These are phyloP conservation scores for Eretmocerus hayati DNA, from an alignment of 2,888 invertebrate genomes.

Conservation along the genomic window DNA sequence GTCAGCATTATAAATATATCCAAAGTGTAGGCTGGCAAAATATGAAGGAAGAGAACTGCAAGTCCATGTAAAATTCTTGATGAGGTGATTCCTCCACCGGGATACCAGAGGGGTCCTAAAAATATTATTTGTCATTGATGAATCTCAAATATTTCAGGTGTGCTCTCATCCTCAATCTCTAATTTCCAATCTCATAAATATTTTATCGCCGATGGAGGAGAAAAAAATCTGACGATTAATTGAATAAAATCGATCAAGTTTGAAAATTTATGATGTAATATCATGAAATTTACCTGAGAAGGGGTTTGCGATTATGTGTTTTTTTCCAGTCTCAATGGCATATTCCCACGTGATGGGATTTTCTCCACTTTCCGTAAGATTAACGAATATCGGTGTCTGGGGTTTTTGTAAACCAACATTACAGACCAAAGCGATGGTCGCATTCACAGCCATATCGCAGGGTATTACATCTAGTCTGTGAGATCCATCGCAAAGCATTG, in stretches of 20 bases:
- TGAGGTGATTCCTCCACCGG: constrained; percentile 64
- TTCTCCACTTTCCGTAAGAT: constrained; percentile 69
- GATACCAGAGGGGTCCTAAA: constrained; percentile 42
- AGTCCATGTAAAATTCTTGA: constrained; percentile 60
- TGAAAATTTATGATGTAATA: too few relatives aligned
- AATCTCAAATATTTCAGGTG: neutral
- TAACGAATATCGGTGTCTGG: constrained; percentile 58
- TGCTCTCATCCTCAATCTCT: neutral
- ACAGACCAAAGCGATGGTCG: constrained; percentile 69
- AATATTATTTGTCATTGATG: neutral
- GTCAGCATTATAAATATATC: constrained; percentile 61
- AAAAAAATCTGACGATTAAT: too few relatives aligned
- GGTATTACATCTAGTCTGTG: constrained; percentile 66
- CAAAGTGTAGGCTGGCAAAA: constrained; percentile 70
- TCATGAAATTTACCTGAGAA: constrained; percentile 40
- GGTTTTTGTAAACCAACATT: constrained; percentile 49
- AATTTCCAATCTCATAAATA: too few relatives aligned
- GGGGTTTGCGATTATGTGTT: constrained; percentile 54
- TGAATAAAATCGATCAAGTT: too few relatives aligned
- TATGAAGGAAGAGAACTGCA: constrained; percentile 64
- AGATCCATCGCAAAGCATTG: constrained; percentile 67
- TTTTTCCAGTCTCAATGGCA: constrained; percentile 62
- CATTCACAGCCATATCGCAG: constrained; percentile 74
- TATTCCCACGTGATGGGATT: constrained; percentile 82
- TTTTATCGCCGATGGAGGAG: too few relatives aligned